Evolutionary conservation across 2,888 invertebrate genomes (phyloP).

Genomic region (Amiota minor): DNA sequence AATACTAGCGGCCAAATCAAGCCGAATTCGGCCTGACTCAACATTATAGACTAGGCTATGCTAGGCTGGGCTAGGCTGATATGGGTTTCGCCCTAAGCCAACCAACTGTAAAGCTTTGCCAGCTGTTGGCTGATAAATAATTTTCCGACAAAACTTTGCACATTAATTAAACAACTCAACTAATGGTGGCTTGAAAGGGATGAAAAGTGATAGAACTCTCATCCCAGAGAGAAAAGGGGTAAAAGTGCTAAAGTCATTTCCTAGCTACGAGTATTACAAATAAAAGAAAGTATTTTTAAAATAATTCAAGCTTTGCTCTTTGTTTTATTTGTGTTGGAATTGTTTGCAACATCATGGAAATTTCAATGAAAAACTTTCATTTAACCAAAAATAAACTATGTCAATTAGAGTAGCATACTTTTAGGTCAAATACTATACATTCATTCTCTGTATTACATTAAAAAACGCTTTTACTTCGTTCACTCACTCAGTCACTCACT

Average conservation of each 20-base stretch:
- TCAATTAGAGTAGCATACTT: slow-evolving; percentile 17
- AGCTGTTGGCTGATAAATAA: slow-evolving; percentile 21
- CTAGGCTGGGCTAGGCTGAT: neutral
- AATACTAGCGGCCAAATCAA: neutral
- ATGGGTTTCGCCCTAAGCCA: neutral
- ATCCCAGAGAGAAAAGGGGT: no score
- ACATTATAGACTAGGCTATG: neutral
- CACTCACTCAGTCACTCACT: no score
- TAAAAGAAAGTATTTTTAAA: neutral
- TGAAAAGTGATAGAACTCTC: neutral
- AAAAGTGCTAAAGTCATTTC: neutral
- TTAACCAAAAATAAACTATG: slow-evolving; percentile 8
- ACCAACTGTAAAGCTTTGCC: neutral
- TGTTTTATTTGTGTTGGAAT: neutral
- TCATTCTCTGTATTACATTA: neutral
- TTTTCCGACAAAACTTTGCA: slow-evolving; percentile 12
- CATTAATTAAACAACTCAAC: slow-evolving; percentile 23
- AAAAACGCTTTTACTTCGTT: no score
- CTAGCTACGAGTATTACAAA: neutral
- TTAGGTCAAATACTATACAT: neutral
- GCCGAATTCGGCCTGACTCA: neutral
- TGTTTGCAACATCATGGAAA: neutral
- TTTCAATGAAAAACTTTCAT: neutral
- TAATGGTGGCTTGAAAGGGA: neutral
- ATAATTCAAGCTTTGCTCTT: neutral